Percentiles rank a stretch among this genome's conserved stretches.
These are phyloP conservation scores for Marcusenius ussheri DNA, from an alignment of 2,113 vertebrate species.

Conservation along the genomic window DNA sequence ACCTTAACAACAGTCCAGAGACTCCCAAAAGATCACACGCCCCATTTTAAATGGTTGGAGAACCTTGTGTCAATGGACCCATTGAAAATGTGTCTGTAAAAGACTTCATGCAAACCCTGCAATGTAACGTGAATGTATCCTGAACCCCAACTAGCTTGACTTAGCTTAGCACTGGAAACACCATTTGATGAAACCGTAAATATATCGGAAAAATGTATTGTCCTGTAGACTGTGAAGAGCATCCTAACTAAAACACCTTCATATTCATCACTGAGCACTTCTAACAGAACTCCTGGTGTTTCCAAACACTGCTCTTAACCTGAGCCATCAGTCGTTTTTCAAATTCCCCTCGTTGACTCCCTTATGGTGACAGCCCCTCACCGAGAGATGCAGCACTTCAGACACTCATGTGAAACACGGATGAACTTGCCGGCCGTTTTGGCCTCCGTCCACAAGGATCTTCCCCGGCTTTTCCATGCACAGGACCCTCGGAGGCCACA, in stretches of 20 bases:
- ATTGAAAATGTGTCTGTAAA: slow-evolving; percentile 1
- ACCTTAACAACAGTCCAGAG: neutral
- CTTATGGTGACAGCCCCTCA: neutral
- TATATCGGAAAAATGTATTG: neutral
- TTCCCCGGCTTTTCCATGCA: neutral
- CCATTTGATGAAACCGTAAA: neutral
- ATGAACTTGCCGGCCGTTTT: neutral
- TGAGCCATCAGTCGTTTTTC: neutral
- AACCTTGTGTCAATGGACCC: neutral
- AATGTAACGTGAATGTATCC: neutral
- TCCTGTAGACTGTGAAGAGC: neutral
- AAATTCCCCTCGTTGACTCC: neutral
- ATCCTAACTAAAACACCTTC: neutral
- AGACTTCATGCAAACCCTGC: neutral
- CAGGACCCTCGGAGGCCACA: neutral
- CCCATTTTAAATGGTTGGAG: neutral
- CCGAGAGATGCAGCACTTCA: neutral
- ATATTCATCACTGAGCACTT: neutral
- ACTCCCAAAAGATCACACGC: neutral
- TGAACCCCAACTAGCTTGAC: neutral
- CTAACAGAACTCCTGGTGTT: neutral
- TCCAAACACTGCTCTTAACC: neutral
- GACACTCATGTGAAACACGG: neutral
- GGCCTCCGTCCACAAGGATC: neutral
- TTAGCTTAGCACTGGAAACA: neutral